Evolutionary conservation across 2,113 vertebrate genomes (phyloP).

Genomic region (Gasterosteus aculeatus): DNA sequence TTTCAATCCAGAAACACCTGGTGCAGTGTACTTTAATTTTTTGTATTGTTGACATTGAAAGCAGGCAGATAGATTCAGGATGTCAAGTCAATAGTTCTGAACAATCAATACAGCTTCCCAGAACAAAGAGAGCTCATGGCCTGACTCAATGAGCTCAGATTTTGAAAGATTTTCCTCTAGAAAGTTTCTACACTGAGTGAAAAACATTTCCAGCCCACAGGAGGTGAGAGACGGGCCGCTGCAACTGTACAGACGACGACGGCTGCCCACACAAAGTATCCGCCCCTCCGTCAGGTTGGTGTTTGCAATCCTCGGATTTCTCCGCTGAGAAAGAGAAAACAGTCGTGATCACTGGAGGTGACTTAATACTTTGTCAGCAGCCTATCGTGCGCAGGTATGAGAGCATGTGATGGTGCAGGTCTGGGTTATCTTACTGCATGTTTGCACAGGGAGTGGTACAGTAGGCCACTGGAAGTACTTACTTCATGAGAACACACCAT

Average conservation of each 20-base stretch:
- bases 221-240: conserved; percentile 46
- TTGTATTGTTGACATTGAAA: conserved; percentile 16
- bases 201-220: conserved; percentile 61
- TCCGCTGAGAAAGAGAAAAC: conserved; percentile 64
- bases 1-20: background rate
- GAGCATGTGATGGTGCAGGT: conserved; percentile 60
- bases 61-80: conserved; percentile 15
- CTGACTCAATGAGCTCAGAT: background rate
- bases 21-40: background rate
- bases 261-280: too few relatives aligned
- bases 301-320: conserved; percentile 60
- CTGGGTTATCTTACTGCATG: conserved; percentile 66
- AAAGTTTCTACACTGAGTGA: conserved; percentile 60
- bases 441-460: conserved; percentile 82
- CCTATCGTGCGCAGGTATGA: conserved; percentile 17
- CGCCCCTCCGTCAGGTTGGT: conserved; percentile 36
- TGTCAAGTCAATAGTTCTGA: background rate
- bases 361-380: conserved; percentile 5
- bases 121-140: background rate
- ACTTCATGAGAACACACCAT: conserved; percentile 78
- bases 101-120: background rate
- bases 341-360: background rate
- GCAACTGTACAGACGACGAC: conserved; percentile 64
- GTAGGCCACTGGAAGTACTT: conserved; percentile 61
- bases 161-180: conserved; percentile 67